These are phyloP conservation scores for Drosophila fungiperda DNA, from an alignment of 2,888 invertebrate genomes.

Conservation along the genomic window DNA sequence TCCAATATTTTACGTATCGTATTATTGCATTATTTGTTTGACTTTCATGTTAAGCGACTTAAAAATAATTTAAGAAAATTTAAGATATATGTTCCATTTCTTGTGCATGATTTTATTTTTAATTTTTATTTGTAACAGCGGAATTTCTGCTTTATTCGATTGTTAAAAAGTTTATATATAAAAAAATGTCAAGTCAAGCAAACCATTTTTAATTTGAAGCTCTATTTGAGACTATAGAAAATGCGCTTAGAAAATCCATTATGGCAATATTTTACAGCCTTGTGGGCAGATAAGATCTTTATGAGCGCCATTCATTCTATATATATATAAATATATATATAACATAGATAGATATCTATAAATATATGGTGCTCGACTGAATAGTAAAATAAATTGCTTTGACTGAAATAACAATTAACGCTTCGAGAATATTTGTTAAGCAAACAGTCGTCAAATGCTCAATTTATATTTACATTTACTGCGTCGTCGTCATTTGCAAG, in stretches of 20 bases:
- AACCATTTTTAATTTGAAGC: not conserved
- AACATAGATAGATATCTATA: not conserved
- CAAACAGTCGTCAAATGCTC: slow-evolving; percentile 25
- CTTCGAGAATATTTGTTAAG: slow-evolving; percentile 10
- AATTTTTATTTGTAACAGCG: not conserved
- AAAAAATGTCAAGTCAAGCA: not conserved
- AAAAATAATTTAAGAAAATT: too few species aligned
- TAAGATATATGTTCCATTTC: not conserved
- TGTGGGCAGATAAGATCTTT: slow-evolving; percentile 7
- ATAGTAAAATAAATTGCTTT: slow-evolving; percentile 45
- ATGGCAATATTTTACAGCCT: slow-evolving; percentile 15
- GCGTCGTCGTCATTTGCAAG: slow-evolving; percentile 12
- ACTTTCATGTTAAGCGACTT: not conserved
- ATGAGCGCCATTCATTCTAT: slow-evolving; percentile 9
- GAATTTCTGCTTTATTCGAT: not conserved
- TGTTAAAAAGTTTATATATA: not conserved
- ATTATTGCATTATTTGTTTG: not conserved
- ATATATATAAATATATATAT: not conserved
- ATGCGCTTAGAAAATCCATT: slow-evolving; percentile 15
- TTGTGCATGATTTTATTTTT: not conserved
- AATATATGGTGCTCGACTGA: slow-evolving; percentile 19
- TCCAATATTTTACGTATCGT: too few species aligned
- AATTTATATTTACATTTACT: slow-evolving; percentile 30
- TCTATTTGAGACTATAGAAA: not conserved
- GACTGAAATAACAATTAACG: slow-evolving; percentile 58